Percentiles rank a stretch among this genome's conserved stretches.
These are phyloP conservation scores for Schlechtendalia chinensis DNA, from an alignment of 1,140 invertebrate genomes.

Conservation along the genomic window DNA sequence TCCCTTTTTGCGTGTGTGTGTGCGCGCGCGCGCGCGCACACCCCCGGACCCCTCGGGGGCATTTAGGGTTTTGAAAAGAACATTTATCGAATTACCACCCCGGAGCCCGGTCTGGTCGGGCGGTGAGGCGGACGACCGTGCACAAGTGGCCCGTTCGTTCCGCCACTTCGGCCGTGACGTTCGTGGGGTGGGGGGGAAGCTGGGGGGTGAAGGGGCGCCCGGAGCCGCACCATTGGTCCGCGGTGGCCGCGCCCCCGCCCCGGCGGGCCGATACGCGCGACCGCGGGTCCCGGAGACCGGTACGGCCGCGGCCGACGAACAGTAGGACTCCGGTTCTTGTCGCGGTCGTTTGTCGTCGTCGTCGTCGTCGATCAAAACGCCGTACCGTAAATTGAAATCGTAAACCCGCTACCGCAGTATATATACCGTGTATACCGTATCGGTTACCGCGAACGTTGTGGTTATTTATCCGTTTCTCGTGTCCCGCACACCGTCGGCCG, in stretches of 20 bases:
- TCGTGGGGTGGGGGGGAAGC: not conserved
- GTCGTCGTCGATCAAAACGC: too few species aligned
- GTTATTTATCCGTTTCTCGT: too few species aligned
- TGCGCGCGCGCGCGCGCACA: too few species aligned
- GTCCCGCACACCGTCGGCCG: too few species aligned
- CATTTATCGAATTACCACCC: conserved; percentile 49
- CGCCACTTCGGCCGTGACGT: too few species aligned
- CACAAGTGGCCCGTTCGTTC: too few species aligned
- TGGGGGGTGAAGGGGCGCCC: conserved; percentile 25
- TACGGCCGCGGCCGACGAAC: not conserved
- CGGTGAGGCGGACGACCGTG: not conserved
- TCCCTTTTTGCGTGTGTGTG: too few species aligned
- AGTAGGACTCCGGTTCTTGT: conserved; percentile 29
- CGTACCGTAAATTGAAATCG: too few species aligned
- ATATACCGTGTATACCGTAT: too few species aligned
- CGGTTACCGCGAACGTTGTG: too few species aligned
- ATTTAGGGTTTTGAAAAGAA: conserved; percentile 48
- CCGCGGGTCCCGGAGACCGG: not conserved
- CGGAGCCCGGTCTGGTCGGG: conserved; percentile 3
- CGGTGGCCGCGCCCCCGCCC: conserved; percentile 34
- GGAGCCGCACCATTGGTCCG: conserved; percentile 34
- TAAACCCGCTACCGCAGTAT: too few species aligned
- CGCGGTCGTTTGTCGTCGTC: not conserved
- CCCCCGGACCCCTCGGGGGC: conserved; percentile 21
- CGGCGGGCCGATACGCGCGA: not conserved